Evolutionary conservation across 2,888 invertebrate genomes (phyloP).

Genomic region (Galerucella calmariensis): DNA sequence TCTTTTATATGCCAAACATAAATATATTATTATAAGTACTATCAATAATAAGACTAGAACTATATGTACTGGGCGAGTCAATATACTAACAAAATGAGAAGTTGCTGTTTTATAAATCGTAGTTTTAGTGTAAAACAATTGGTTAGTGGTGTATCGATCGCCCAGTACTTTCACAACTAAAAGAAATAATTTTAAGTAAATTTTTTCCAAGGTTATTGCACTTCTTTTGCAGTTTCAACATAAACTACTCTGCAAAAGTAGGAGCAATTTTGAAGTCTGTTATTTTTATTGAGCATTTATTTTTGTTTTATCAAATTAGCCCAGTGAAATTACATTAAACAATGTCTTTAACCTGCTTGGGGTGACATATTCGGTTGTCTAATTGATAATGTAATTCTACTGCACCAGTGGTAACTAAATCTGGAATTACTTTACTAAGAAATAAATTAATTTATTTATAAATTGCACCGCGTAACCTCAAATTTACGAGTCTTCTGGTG

Average conservation of each 20-base stretch:
- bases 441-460: slow-evolving; percentile 45
- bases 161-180: slow-evolving; percentile 15
- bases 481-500: slow-evolving; percentile 17
- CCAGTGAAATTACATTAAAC: slow-evolving; percentile 9
- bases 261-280: slow-evolving; percentile 60
- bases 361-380: background rate
- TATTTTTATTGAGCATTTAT: slow-evolving; percentile 60
- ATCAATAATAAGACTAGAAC: slow-evolving; percentile 52
- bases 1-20: slow-evolving; percentile 43
- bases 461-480: slow-evolving; percentile 26
- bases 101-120: background rate
- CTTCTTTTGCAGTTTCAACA: slow-evolving; percentile 62
- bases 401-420: slow-evolving; percentile 51
- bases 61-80: slow-evolving; percentile 34
- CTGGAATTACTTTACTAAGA: slow-evolving; percentile 52
- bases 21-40: slow-evolving; percentile 45
- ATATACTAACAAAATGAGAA: background rate
- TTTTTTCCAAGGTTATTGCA: slow-evolving; percentile 57
- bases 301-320: slow-evolving; percentile 42
- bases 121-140: background rate
- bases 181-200: slow-evolving; percentile 30
- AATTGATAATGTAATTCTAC: slow-evolving; percentile 10
- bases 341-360: slow-evolving; percentile 9
- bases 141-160: background rate
- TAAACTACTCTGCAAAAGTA: slow-evolving; percentile 61